A percentile compares a stretch with the other conserved stretches of the same genome.
These are phyloP conservation scores for Limanda limanda DNA, from an alignment of 2,113 vertebrate species.

Conservation along the genomic window DNA sequence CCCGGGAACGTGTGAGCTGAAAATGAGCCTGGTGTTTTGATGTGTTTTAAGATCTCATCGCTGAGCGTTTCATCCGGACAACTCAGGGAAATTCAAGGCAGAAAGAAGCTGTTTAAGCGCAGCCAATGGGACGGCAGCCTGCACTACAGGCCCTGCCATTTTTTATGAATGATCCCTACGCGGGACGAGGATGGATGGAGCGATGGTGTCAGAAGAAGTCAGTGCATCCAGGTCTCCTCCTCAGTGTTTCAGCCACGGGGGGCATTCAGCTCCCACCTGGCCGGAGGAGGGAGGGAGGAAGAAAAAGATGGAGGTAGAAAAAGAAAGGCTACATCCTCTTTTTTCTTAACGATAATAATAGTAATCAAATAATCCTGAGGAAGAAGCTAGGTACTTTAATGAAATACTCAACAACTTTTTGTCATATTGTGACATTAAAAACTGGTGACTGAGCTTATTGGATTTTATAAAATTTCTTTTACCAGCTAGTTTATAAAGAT, in stretches of 20 bases:
- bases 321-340: too few species aligned
- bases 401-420: neutral
- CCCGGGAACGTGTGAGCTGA: neutral
- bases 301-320: neutral
- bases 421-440: too few species aligned
- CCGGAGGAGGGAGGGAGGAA: neutral
- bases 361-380: too few species aligned
- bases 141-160: conserved; percentile 33
- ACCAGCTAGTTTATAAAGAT: too few species aligned
- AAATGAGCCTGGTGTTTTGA: neutral
- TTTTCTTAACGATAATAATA: too few species aligned
- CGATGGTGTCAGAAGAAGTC: conserved; percentile 16
- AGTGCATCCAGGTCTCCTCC: conserved; percentile 6
- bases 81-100: neutral
- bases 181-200: conserved; percentile 35
- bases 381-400: neutral
- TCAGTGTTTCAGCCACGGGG: neutral
- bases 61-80: too few species aligned
- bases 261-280: neutral
- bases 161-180: conserved; percentile 68
- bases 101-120: neutral
- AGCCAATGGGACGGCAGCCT: conserved; percentile 17
- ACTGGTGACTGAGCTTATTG: neutral
- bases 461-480: too few species aligned
- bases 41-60: neutral